Base-by-base conservation (phyloP, 2,113 vertebrate species). In the Notechis scutatus region DNA sequence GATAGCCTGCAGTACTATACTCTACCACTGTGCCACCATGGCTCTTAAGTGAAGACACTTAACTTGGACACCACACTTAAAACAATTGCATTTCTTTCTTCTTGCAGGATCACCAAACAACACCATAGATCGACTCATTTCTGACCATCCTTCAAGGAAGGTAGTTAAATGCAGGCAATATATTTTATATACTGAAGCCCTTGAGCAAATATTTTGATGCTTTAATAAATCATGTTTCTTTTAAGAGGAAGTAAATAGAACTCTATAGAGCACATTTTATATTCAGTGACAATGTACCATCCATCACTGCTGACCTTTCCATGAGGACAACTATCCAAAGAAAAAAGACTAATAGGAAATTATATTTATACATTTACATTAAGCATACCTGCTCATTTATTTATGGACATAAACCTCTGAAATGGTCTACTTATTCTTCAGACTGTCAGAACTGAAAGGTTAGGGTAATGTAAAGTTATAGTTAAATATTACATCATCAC, bases 251-350 rank as follows among this genome's bases (percentile, higher is more conserved):
- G 95, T 96, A 97, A 96, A 96, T 95, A 96, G 96, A 96, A 96
- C 89, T 94, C 94, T 95, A 96, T 85, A 94, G 93, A 95, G 89
- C 93, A 95, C 85, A 74, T 96, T 97, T 95, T 97, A 96, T 94
- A 94, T 96, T 94, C 94, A 95, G 94, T 94, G 94, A 94, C 94
- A 96, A 96, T 94, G 95, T 95, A 96, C 93, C 96, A 96, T 96
- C 96, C 88, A 97, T 97, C 96, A 97, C 95, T 94, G 94, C 93
- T 97, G 97, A 96, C 95, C 96, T 97, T 97, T 97, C 91, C 47
- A 89, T 95, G 94, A 96, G 95, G 97, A 96, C 95, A 97, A 94
- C 91, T 93, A 93, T 95, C 95, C 96, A 94, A 97, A 94, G 90
- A 96, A 96, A 94, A 95, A 93, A 93, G 88, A 94, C 81, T 95